Base-by-base conservation (phyloP, 2,113 vertebrate species). In the Craseonycteris thonglongyai region DNA sequence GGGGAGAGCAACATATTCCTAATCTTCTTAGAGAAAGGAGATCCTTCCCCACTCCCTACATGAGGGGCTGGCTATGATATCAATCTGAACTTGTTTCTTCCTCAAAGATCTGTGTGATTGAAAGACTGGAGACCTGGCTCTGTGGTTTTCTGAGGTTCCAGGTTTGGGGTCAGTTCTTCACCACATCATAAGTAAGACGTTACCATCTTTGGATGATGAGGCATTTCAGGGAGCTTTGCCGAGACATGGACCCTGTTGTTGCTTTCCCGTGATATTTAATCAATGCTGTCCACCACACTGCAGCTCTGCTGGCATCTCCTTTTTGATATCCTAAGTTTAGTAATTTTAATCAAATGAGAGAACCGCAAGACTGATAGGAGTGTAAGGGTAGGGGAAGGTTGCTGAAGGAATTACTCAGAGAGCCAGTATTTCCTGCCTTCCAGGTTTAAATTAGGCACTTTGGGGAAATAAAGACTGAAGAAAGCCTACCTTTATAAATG, bases 1-100 rank as follows among this genome's bases (percentile, higher is more conserved):
- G n/a, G n/a, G n/a, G n/a, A n/a, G n/a, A n/a, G 74, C 30, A 35
- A 82, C 95, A 96, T 96, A 97, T 95, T 96, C 94, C 90, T 97
- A 96, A 42, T 68, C 90, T 96, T 92, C 94, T 91, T 96, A 88
- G 93, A 85, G 96, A 97, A 97, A 96, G 94, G 72, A 75, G 66
- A 71, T 47, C 90, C 94, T 96, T 95, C 88, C 93, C 81, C 2
- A 86, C 96, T 94, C 97, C 80, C 93, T 96, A 26, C 74, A 83
- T 91, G 94, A 95, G 94, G 89, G 91, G 90, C 87, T 85, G 92
- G 90, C 82, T 92, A 69, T 87, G 92, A 95, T 72, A 83, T 24
- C 96, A 88, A 90, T 94, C 97, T 94, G 88, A 97, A 88, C 94
- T 95, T 86, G 88, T 95, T 97, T 81, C 85, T 76, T 95, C 38